These are phyloP conservation scores for Ferrisia virgata DNA, from an alignment of 2,888 invertebrate species.

Conservation along the genomic window DNA sequence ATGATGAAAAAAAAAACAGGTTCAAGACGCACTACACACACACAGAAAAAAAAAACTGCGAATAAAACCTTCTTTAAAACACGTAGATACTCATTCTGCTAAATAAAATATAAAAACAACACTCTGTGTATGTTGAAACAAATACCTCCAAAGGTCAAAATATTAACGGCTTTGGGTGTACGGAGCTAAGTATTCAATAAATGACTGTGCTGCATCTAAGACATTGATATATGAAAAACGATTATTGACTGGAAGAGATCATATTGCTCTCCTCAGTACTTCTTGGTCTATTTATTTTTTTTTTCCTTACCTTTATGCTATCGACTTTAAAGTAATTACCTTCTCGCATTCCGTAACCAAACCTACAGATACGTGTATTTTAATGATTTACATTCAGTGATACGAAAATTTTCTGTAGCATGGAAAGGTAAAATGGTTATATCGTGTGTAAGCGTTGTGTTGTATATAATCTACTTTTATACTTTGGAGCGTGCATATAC, in stretches of 20 bases:
- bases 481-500: not conserved
- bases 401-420: not conserved
- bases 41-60: not conserved
- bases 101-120: constrained; percentile 31
- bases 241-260: constrained; percentile 42
- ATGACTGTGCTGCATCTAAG: constrained; percentile 21
- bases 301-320: not conserved
- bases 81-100: not conserved
- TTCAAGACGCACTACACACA: not conserved
- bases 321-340: constrained; percentile 24
- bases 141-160: constrained; percentile 31
- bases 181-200: constrained; percentile 28
- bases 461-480: not conserved
- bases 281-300: not conserved
- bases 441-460: not conserved
- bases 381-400: constrained; percentile 15
- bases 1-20: not conserved
- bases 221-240: constrained; percentile 41
- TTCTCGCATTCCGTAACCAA: constrained; percentile 25
- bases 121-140: constrained; percentile 20
- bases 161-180: constrained; percentile 18
- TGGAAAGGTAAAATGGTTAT: not conserved
- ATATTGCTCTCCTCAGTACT: constrained; percentile 20
- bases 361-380: not conserved
- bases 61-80: not conserved